Evolutionary conservation across 2,113 vertebrate genomes (phyloP).

Genomic region (Alligator mississippiensis): DNA sequence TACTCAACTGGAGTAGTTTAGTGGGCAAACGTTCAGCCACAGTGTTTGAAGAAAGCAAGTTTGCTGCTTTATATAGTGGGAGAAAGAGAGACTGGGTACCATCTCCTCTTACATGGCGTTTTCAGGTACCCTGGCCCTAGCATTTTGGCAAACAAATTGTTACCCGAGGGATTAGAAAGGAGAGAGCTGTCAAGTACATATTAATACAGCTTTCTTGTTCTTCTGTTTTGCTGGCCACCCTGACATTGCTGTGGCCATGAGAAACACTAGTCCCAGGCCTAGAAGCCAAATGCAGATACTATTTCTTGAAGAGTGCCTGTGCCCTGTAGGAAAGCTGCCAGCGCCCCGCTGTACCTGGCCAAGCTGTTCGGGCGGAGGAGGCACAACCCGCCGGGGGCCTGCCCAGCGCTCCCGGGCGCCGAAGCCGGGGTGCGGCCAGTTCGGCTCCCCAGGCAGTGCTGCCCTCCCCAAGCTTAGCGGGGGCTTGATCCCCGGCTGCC

Average conservation of each 20-base stretch:
- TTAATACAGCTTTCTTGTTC: not conserved
- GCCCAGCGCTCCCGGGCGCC: not conserved
- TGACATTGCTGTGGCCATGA: not conserved
- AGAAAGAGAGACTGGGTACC: not conserved
- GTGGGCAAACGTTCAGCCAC: not conserved
- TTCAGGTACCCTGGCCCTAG: not conserved
- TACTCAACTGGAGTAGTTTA: conserved; percentile 6
- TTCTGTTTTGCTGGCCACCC: not conserved
- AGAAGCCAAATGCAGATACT: not conserved
- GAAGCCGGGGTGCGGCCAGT: not conserved
- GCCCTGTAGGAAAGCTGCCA: not conserved
- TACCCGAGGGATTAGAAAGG: not conserved
- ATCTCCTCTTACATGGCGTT: not conserved
- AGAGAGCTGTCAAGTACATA: not conserved
- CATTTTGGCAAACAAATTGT: not conserved
- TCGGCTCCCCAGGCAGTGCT: not conserved
- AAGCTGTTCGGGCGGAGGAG: not conserved
- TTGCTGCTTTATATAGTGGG: not conserved
- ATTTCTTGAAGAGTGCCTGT: not conserved
- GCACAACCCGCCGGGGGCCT: too few species aligned
- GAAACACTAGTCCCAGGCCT: not conserved
- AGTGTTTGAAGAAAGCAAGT: not conserved
- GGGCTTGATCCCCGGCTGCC: not conserved
- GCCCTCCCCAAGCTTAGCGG: conserved; percentile 11
- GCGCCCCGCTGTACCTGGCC: not conserved